Conservation (phyloP, 1,140 invertebrate genomes). For the Antheraea mylitta region DNA sequence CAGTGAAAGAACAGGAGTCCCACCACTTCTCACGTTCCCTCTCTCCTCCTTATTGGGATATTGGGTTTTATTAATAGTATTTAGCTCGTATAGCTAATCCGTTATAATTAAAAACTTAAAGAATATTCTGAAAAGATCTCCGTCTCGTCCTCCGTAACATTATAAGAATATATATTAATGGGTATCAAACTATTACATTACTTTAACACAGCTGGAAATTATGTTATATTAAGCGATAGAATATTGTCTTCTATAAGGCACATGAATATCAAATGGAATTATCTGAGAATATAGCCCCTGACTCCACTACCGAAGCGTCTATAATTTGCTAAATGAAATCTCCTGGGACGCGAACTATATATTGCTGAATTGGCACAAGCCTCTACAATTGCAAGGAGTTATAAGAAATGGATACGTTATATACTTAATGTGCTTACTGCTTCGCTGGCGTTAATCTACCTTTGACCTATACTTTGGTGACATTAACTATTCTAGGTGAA, state of each 20-base stretch:
- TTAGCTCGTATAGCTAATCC: too few relatives aligned
- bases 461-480: too few relatives aligned
- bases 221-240: background rate
- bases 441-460: too few relatives aligned
- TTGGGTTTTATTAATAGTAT: too few relatives aligned
- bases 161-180: background rate
- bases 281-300: background rate
- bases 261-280: constrained; percentile 11
- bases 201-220: background rate
- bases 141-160: too few relatives aligned
- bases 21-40: too few relatives aligned
- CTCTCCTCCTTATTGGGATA: too few relatives aligned
- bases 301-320: constrained; percentile 17
- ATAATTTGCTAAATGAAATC: constrained; percentile 30
- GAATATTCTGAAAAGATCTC: too few relatives aligned
- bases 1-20: too few relatives aligned
- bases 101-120: too few relatives aligned
- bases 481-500: too few relatives aligned
- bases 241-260: background rate
- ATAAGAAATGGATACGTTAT: background rate
- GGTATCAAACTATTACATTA: background rate
- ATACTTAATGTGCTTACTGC: too few relatives aligned
- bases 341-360: constrained; percentile 16
- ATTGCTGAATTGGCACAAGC: constrained; percentile 21
- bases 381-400: constrained; percentile 3